These are phyloP conservation scores for Bradypodion pumilum DNA, from an alignment of 2,797 vertebrate genomes.

Conservation along the genomic window DNA sequence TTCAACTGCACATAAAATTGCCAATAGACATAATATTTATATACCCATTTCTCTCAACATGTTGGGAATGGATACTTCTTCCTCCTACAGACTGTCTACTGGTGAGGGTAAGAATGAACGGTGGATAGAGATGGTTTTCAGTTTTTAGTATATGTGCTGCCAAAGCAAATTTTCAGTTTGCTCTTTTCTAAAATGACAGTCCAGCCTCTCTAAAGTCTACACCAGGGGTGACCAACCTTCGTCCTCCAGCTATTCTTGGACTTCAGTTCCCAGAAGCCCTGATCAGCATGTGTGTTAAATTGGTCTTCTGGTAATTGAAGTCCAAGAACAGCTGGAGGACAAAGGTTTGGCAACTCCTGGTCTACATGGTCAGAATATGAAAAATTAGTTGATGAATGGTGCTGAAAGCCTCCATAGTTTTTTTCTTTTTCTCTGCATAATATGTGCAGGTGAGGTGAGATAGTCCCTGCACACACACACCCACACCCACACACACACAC, in stretches of 20 bases:
- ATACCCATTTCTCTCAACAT: not conserved
- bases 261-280: too few relatives aligned
- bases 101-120: not conserved
- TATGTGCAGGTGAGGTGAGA: not conserved
- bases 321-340: too few relatives aligned
- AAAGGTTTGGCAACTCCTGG: too few relatives aligned
- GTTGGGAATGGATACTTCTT: not conserved
- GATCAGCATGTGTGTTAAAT: too few relatives aligned
- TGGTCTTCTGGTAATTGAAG: too few relatives aligned
- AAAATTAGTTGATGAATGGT: not conserved
- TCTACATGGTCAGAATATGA: not conserved
- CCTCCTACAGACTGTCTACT: not conserved
- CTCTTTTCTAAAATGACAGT: not conserved
- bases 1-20: not conserved
- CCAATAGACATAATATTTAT: slow-evolving; percentile 12
- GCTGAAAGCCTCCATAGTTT: too few relatives aligned
- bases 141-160: too few relatives aligned
- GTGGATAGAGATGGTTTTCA: not conserved
- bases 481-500: too few relatives aligned
- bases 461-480: too few relatives aligned
- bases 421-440: not conserved
- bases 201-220: not conserved
- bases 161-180: too few relatives aligned
- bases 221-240: too few relatives aligned
- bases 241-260: too few relatives aligned